Evolutionary conservation across 2,113 vertebrate species (phyloP), one percentile per base, ranked within the genome.

Genomic region (Capreolus pygargus): DNA sequence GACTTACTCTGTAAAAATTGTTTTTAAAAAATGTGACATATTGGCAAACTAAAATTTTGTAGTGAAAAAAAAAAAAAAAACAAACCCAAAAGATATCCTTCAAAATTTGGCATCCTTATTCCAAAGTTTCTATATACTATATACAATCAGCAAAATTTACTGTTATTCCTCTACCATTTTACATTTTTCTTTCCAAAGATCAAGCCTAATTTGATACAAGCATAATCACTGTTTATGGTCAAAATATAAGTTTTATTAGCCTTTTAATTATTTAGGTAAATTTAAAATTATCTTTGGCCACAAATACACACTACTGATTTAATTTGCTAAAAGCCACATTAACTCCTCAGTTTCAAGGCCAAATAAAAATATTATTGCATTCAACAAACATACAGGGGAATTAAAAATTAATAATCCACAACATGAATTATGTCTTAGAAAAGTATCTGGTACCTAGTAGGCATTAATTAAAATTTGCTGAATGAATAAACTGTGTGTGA

Each of bases 171-270:
- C 16, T 11, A 60, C 74, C 39, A 76, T 54, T 54, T 58, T 43
- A 52, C 54, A 6, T 88, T 93, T 54, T 93, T 78, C 85, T 89
- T 57, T 30, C 67, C 81, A 96, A 96, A 90, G 67, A 33, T 94
- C 28, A 94, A 57, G 27, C 39, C n/a, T 74, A 87, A 81, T 88
- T 93, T 74, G n/a, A 93, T 23, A 54, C 11, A 70, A 60, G n/a
- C 76, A 82, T 28, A 83, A 89, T 83, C 21, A 60, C 1, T 30
- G 2, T 60, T 76, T 74, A 83, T 5, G n/a, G 15, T 52, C 43
- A 83, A 88, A 76, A 82, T 21, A 60, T 28, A 83, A 90, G 58
- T 8, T 74, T 88, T 54, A 83, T 45, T 83, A 82, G 92, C 5
- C 30, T 92, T 83, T 74, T 28, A 47, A n/a, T 60, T 88, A 88